phyloP scores from a whole-genome alignment of 2,797 vertebrate species.

The Miichthys miiuy region DNA sequence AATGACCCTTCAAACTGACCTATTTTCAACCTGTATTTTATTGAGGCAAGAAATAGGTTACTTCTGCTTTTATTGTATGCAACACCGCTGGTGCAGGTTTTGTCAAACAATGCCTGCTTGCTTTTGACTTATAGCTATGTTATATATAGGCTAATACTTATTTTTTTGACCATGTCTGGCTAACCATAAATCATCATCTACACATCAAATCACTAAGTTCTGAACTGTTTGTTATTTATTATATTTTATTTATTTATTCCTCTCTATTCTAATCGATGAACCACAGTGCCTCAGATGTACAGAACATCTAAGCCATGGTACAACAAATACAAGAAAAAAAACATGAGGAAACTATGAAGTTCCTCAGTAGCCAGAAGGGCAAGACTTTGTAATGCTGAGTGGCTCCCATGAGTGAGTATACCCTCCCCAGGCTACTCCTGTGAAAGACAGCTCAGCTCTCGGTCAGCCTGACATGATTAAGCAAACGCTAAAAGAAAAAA shows the following conservation, averaged over 20 bases:
- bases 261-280: neutral
- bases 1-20: neutral
- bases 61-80: neutral
- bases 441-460: constrained; percentile 44
- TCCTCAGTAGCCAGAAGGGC: constrained; percentile 32
- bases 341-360: constrained; percentile 3
- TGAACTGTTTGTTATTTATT: no score
- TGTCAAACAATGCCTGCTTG: neutral
- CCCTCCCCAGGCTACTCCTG: constrained; percentile 34
- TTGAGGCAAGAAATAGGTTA: neutral
- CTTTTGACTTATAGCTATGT: neutral
- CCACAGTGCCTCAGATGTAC: neutral
- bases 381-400: constrained; percentile 29
- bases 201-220: neutral
- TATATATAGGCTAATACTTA: neutral
- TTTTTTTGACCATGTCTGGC: neutral
- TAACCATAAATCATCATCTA: neutral
- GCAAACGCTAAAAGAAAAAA: constrained; percentile 43
- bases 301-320: constrained; percentile 9
- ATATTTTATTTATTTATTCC: no score
- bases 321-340: constrained; percentile 22
- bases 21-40: neutral
- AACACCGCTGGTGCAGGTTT: neutral
- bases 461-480: constrained; percentile 45
- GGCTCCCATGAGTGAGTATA: constrained; percentile 28